phyloP scores from a whole-genome alignment of 1,140 invertebrate genomes.

The Telenomus remus region DNA sequence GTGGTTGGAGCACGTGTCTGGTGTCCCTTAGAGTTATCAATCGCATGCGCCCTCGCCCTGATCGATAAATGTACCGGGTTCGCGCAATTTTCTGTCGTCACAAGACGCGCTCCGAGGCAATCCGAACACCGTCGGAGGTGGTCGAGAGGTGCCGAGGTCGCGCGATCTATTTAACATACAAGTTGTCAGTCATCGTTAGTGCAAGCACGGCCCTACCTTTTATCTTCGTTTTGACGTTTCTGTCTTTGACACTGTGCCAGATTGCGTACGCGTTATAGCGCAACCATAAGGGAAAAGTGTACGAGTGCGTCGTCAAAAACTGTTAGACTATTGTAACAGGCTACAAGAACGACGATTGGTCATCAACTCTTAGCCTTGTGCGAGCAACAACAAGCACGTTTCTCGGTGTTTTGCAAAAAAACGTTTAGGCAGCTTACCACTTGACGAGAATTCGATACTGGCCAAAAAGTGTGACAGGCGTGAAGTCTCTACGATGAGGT shows the following conservation, averaged over 20 bases:
- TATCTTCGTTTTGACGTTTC: conserved; percentile 66
- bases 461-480: background rate
- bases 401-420: background rate
- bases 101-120: conserved; percentile 56
- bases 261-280: conserved; percentile 21
- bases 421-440: too few relatives aligned
- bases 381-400: conserved; percentile 21
- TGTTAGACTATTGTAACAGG: background rate
- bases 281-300: background rate
- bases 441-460: background rate
- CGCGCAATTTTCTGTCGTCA: conserved; percentile 64
- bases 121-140: conserved; percentile 56
- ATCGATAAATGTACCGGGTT: conserved; percentile 70
- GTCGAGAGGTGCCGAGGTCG: conserved; percentile 63
- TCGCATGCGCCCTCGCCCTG: conserved; percentile 69
- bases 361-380: too few relatives aligned
- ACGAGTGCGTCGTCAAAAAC: too few relatives aligned
- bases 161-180: conserved; percentile 56
- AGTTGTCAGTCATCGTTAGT: conserved; percentile 62
- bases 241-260: conserved; percentile 39
- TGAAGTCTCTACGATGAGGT: background rate
- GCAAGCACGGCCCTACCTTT: conserved; percentile 61
- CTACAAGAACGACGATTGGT: too few relatives aligned
- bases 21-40: conserved; percentile 52
- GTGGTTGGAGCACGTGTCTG: conserved; percentile 62